Evolutionary conservation across 2,113 vertebrate genomes (phyloP).

Genomic region (Myxocyprinus asiaticus): DNA sequence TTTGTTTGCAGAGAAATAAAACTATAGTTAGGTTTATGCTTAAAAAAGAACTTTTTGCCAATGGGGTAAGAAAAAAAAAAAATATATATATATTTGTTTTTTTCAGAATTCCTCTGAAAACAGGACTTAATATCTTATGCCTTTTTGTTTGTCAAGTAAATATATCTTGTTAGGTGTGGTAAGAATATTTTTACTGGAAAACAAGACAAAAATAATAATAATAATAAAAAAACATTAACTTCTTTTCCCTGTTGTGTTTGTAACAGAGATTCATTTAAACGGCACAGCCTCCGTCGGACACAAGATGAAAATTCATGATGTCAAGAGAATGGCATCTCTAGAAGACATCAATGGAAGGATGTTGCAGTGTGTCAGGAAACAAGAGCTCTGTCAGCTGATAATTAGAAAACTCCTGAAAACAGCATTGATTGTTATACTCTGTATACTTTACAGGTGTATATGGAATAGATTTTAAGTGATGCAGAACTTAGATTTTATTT

Average conservation of each 20-base stretch:
- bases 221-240: neutral
- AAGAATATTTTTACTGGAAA: no score
- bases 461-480: neutral
- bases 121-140: no score
- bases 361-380: conserved; percentile 35
- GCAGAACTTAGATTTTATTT: neutral
- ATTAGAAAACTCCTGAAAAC: conserved; percentile 15
- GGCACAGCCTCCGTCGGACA: conserved; percentile 74
- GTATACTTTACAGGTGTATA: neutral
- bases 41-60: no score
- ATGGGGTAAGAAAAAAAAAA: no score
- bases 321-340: conserved; percentile 1
- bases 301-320: conserved; percentile 76
- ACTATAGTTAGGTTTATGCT: no score
- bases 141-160: no score
- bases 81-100: no score
- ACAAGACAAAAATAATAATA: no score
- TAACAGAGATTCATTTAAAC: conserved; percentile 77
- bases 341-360: conserved; percentile 22
- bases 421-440: conserved; percentile 10
- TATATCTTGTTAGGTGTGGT: no score
- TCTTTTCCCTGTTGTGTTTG: conserved; percentile 27
- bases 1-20: no score
- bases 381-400: conserved; percentile 32
- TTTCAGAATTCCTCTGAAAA: no score